phyloP scores from a whole-genome alignment of 2,888 invertebrate species.

The Acanthosepion lycidas region DNA sequence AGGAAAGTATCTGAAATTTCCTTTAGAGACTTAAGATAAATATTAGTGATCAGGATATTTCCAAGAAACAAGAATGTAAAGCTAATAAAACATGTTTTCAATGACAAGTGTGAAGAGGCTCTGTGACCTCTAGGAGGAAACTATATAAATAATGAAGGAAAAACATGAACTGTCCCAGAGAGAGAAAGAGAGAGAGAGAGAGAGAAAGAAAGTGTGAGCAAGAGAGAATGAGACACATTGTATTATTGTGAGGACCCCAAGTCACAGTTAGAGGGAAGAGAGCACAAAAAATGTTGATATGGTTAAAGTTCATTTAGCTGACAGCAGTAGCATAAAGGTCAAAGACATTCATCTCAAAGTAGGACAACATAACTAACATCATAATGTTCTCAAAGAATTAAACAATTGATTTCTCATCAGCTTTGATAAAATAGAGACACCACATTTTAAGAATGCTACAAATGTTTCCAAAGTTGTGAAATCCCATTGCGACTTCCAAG shows the following conservation, averaged over 20 bases:
- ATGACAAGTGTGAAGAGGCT: constrained; percentile 17
- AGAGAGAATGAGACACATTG: background rate
- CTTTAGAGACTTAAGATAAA: background rate
- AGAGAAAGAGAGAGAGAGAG: background rate
- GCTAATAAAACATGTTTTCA: constrained; percentile 20
- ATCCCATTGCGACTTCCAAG: constrained; percentile 33
- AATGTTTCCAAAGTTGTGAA: constrained; percentile 10
- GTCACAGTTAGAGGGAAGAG: constrained; percentile 1
- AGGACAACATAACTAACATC: background rate
- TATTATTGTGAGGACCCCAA: constrained; percentile 16
- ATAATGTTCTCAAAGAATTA: constrained; percentile 33
- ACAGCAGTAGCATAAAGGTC: background rate
- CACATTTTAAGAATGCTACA: constrained; percentile 33
- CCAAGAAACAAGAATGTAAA: background rate
- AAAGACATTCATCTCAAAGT: constrained; percentile 6
- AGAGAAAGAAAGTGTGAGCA: background rate
- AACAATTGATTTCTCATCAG: constrained; percentile 33
- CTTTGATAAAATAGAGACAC: background rate
- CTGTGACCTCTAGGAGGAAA: constrained; percentile 33
- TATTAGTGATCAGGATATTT: constrained; percentile 11
- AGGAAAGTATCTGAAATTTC: background rate
- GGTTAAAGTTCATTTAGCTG: constrained; percentile 33
- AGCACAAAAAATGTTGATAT: background rate
- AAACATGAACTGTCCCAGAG: background rate
- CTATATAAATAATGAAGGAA: constrained; percentile 33